A percentile compares a stretch with the other conserved stretches of the same genome.
phyloP scores from a whole-genome alignment of 2,113 vertebrate species.

The Paramormyrops kingsleyae region DNA sequence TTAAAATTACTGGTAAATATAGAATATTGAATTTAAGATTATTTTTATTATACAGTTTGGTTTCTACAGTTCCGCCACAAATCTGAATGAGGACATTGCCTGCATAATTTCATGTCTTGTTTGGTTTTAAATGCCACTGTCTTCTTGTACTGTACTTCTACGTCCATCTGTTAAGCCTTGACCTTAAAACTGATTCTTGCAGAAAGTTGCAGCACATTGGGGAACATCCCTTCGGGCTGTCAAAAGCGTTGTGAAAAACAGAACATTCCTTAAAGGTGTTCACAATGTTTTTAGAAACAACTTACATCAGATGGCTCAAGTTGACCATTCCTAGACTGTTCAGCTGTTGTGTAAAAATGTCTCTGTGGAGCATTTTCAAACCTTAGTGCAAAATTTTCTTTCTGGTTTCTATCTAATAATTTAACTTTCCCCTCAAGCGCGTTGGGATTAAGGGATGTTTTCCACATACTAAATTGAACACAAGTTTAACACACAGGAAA shows the following conservation, averaged over 20 bases:
- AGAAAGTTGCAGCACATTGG: background rate
- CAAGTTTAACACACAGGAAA: background rate
- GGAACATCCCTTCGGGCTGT: background rate
- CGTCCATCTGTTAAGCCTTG: background rate
- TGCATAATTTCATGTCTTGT: background rate
- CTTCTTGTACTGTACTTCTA: background rate
- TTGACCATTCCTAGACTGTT: background rate
- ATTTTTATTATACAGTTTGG: background rate
- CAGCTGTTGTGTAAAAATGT: background rate
- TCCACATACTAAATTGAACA: background rate
- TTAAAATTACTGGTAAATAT: background rate
- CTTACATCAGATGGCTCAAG: background rate
- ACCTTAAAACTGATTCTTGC: background rate
- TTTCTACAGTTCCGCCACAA: background rate
- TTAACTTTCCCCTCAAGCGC: background rate
- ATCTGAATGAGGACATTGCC: background rate
- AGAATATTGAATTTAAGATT: background rate
- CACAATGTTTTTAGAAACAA: background rate
- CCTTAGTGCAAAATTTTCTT: background rate
- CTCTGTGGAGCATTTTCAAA: background rate
- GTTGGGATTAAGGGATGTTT: background rate
- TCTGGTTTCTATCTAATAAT: background rate
- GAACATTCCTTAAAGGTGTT: background rate
- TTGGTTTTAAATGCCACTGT: background rate
- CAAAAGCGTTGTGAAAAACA: background rate